Evolutionary conservation across 1,140 invertebrate genomes (phyloP), one percentile per base, ranked within the genome.

Genomic region (Camponotus vicinus): DNA sequence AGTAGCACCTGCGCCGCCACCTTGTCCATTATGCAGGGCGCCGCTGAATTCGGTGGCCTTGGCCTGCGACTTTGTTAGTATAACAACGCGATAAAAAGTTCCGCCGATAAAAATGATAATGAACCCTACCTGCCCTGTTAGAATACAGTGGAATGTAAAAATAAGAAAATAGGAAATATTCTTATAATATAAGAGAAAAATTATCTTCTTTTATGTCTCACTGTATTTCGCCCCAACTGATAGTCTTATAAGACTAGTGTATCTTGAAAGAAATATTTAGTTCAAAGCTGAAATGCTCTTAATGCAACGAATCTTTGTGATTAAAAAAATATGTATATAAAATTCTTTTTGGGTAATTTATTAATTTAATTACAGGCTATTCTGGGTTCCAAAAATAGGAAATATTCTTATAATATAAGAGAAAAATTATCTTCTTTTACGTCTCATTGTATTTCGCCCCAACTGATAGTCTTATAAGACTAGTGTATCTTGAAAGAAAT

Each of bases 11-110:
- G 55, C 59, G 11, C 92, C 92, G 2, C 92, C 92, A n/a, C 92
- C 91, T 27, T 93, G 93, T 79, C 92, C 93, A n/a, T 83, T 93
- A n/a, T 93, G 92, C 70, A 88, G 92, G 11, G 87, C 91, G 27
- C 92, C 92, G 13, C 85, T 93, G 27, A 70, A 90, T 64, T 90
- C 91, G 27, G 77, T 93, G 52, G 89, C 84, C 78, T 77, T 93
- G 49, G 71, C 88, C 73, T 83, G 89, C 32, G 85, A 92, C 37
- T 86, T 90, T 88, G 92, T 93, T 84, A 86, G 86, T 83, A 63
- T 32, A 49, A 13, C 18, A 15, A 32, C 13, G 18, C 8, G 5
- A 1, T 32, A 45, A 40, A 4, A 40, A 40, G 1, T 59, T 75
- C 11, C n/a, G 2, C 34, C n/a, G n/a, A 75, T 6, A 13, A 73